These are phyloP conservation scores for Norana najaformis DNA, from an alignment of 2,888 invertebrate genomes.

Conservation along the genomic window DNA sequence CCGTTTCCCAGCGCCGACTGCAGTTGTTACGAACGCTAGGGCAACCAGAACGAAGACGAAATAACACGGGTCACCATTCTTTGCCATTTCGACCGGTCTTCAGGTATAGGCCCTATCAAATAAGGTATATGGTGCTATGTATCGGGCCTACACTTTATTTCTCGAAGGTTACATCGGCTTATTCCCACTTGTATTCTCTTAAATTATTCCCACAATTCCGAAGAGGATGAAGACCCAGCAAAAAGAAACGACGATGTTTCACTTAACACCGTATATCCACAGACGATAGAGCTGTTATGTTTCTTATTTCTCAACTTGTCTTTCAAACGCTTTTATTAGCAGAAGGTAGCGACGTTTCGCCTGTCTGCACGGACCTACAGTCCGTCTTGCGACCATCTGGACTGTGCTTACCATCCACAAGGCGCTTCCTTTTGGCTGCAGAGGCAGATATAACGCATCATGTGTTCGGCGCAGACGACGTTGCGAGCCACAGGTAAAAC, in stretches of 20 bases:
- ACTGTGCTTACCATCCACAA: not conserved
- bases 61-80: not conserved
- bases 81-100: not conserved
- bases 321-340: not conserved
- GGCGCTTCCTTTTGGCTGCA: not conserved
- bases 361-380: not conserved
- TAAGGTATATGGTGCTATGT: not conserved
- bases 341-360: not conserved
- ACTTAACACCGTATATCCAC: too few species aligned
- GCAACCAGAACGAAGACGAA: not conserved
- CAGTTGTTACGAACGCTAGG: not conserved
- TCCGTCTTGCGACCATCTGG: not conserved
- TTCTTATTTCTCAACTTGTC: too few species aligned
- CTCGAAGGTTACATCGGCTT: not conserved
- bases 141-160: not conserved
- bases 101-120: not conserved
- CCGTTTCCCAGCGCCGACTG: not conserved
- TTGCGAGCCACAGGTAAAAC: not conserved
- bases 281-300: not conserved
- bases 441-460: too few species aligned
- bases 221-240: not conserved
- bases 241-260: not conserved
- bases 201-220: too few species aligned
- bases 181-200: not conserved
- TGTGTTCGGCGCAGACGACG: not conserved